Percentiles rank a stretch among this genome's conserved stretches.
Conservation (phyloP, 2,888 invertebrate species). For the Eumerus sabulonum region DNA sequence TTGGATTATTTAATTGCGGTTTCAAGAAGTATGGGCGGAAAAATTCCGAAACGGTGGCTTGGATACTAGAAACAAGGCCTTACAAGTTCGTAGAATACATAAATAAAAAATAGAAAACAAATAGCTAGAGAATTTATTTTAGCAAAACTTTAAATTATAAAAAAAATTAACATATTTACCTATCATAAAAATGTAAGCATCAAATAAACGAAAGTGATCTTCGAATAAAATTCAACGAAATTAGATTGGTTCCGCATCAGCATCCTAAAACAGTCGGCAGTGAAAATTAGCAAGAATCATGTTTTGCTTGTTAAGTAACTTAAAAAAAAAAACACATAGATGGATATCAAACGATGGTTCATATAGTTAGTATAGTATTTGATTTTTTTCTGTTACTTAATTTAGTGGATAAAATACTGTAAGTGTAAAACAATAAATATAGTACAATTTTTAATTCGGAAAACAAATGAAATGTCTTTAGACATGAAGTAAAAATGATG, state of each 20-base stretch:
- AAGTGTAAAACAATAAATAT: constrained; percentile 49
- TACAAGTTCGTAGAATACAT: constrained; percentile 35
- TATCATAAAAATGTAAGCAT: constrained; percentile 1
- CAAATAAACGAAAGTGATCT: constrained; percentile 57
- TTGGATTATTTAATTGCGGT: constrained; percentile 32
- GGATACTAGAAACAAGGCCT: constrained; percentile 48
- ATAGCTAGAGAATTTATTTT: constrained; percentile 23
- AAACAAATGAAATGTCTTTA: constrained; percentile 43
- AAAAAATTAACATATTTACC: constrained; percentile 1
- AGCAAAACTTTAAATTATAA: background rate
- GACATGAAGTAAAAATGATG: constrained; percentile 45
- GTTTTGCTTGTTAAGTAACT: background rate
- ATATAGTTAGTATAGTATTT: constrained; percentile 27
- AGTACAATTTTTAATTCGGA: constrained; percentile 50
- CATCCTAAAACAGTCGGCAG: background rate
- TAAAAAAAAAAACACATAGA: constrained; percentile 1
- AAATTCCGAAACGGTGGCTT: constrained; percentile 42
- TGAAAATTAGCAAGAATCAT: background rate
- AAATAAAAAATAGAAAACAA: constrained; percentile 21
- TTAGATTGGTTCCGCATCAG: constrained; percentile 15
- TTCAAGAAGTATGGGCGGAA: constrained; percentile 22
- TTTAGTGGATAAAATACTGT: constrained; percentile 5
- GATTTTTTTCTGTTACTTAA: constrained; percentile 12
- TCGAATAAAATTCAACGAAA: constrained; percentile 63
- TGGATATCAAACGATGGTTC: background rate